phyloP scores from a whole-genome alignment of 1,140 invertebrate genomes.

The Spodoptera litura region DNA sequence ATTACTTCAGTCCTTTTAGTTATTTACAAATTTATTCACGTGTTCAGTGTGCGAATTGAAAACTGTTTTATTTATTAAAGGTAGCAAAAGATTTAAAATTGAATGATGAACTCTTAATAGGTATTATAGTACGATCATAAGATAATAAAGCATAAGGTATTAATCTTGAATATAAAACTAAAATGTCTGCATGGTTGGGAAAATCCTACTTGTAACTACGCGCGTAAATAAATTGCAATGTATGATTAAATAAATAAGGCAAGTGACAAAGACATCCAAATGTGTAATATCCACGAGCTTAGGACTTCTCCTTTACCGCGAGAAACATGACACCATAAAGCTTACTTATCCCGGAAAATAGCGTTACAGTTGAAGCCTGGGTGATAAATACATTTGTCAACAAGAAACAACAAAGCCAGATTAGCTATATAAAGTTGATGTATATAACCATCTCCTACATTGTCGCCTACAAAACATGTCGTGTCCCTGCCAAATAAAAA shows the following conservation, averaged over 20 bases:
- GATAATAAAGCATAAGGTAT: no score
- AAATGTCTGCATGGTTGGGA: no score
- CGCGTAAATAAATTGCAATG: constrained; percentile 12
- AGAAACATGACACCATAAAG: constrained; percentile 25
- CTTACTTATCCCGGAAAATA: constrained; percentile 33
- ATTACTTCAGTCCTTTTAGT: no score
- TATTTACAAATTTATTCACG: no score
- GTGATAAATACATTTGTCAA: constrained; percentile 46
- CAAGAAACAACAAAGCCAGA: constrained; percentile 30
- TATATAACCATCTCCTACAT: constrained; percentile 37
- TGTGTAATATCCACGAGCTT: constrained; percentile 8
- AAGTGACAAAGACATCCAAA: constrained; percentile 2
- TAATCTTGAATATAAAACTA: background rate
- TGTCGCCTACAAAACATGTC: constrained; percentile 61
- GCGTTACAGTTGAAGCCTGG: constrained; percentile 25
- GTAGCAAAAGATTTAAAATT: no score
- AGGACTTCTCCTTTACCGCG: background rate
- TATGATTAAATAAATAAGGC: background rate
- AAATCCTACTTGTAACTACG: background rate
- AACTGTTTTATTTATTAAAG: no score
- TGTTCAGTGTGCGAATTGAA: no score
- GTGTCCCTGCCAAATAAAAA: constrained; percentile 64
- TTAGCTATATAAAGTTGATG: constrained; percentile 43
- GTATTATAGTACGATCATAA: no score
- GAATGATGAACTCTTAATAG: no score